These are phyloP conservation scores for Ctenoplectra terminalis DNA, from an alignment of 1,140 invertebrate species.

Conservation along the genomic window DNA sequence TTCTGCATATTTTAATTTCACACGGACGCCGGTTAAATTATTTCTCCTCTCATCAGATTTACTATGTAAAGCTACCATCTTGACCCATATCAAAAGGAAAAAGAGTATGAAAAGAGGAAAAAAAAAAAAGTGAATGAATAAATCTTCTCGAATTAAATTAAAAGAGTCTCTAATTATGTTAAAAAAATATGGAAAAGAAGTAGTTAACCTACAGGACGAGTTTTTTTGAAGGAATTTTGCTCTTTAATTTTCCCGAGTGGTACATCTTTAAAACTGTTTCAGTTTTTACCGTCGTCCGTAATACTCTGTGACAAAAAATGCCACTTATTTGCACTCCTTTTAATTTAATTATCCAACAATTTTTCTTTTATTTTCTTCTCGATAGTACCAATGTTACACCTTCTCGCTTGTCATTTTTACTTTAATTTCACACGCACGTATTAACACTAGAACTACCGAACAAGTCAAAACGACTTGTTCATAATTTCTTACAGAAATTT, in stretches of 20 bases:
- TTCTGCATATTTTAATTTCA: conserved; percentile 1
- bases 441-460: no score
- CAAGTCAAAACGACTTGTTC: no score
- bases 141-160: not conserved
- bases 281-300: not conserved
- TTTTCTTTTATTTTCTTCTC: not conserved
- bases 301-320: not conserved
- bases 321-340: not conserved
- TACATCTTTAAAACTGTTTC: not conserved
- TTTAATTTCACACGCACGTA: no score
- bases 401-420: no score
- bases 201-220: conserved; percentile 1
- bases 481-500: no score
- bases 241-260: not conserved
- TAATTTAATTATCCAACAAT: no score
- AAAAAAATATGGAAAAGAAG: not conserved
- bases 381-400: no score
- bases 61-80: no score
- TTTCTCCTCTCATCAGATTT: not conserved
- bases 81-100: not conserved
- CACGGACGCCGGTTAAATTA: not conserved
- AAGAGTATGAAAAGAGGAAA: not conserved
- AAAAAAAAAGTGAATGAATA: not conserved
- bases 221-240: not conserved
- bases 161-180: not conserved